Evolutionary conservation across 2,797 vertebrate genomes (phyloP).

Genomic region (Chelonia mydas): DNA sequence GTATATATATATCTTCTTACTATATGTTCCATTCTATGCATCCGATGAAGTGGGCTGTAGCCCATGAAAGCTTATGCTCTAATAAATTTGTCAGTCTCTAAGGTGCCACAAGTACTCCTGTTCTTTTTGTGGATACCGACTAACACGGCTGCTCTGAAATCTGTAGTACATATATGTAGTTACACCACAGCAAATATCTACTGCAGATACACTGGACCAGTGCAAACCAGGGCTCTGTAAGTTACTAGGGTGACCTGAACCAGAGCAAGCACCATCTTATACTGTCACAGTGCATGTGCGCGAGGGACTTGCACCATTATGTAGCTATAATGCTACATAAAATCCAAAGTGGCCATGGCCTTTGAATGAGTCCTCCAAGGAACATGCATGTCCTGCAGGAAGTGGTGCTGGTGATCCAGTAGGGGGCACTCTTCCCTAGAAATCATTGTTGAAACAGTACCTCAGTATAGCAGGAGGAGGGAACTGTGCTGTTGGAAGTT

Average conservation of each 20-base stretch:
- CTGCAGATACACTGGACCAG: neutral
- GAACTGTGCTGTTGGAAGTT: too few relatives aligned
- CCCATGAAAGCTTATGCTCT: too few relatives aligned
- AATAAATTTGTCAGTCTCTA: too few relatives aligned
- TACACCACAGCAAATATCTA: neutral
- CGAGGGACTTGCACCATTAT: neutral
- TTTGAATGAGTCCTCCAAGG: neutral
- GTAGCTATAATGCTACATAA: neutral
- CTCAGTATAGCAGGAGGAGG: neutral
- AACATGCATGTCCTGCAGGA: too few relatives aligned
- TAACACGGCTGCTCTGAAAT: too few relatives aligned
- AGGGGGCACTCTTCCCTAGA: neutral
- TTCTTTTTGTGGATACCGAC: too few relatives aligned
- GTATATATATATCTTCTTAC: too few relatives aligned
- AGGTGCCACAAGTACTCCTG: too few relatives aligned
- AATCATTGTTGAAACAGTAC: neutral
- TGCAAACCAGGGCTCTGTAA: neutral
- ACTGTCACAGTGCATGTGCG: neutral
- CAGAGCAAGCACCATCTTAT: neutral
- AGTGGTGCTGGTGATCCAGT: neutral
- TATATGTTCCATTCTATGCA: too few relatives aligned
- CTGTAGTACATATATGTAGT: too few relatives aligned
- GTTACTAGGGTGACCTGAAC: neutral
- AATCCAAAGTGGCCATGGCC: rapidly evolving
- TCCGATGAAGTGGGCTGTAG: too few relatives aligned